A percentile compares a stretch with the other conserved stretches of the same genome.
These are phyloP conservation scores for Crossaster papposus DNA, from an alignment of 53 echinoderm and acorn worm species.

Conservation along the genomic window DNA sequence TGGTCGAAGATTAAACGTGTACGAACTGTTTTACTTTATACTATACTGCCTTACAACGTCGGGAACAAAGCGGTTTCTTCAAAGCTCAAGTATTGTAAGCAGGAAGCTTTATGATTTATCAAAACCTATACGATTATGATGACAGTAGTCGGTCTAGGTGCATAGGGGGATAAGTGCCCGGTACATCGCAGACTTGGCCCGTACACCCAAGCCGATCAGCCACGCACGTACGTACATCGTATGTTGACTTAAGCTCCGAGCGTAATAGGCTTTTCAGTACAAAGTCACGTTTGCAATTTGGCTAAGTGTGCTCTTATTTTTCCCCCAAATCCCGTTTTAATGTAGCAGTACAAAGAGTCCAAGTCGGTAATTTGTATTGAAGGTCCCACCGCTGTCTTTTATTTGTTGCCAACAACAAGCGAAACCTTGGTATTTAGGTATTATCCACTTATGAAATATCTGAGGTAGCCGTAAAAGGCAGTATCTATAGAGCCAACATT, in stretches of 20 bases:
- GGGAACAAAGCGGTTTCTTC: neutral
- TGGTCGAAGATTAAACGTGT: too few species aligned
- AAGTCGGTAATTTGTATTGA: neutral
- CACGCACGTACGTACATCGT: neutral
- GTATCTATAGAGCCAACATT: neutral
- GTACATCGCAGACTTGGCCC: neutral
- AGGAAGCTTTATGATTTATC: neutral
- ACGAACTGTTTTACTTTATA: neutral
- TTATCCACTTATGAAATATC: neutral
- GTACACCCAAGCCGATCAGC: neutral
- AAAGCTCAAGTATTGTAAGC: neutral
- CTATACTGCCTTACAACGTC: neutral
- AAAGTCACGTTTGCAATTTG: slow-evolving; percentile 53
- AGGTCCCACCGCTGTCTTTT: neutral
- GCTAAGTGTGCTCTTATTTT: slow-evolving; percentile 22
- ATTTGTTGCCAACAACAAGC: too few species aligned
- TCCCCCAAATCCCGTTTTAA: neutral
- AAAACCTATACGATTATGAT: neutral
- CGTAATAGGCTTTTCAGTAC: slow-evolving; percentile 23
- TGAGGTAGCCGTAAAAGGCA: neutral
- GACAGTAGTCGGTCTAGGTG: neutral
- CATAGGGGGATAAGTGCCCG: neutral
- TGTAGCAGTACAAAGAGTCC: neutral
- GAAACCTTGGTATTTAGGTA: too few species aligned
- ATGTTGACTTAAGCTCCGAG: slow-evolving; percentile 26